These are phyloP conservation scores for Lepus townsendii DNA, from an alignment of 2,797 vertebrate species.

Conservation along the genomic window DNA sequence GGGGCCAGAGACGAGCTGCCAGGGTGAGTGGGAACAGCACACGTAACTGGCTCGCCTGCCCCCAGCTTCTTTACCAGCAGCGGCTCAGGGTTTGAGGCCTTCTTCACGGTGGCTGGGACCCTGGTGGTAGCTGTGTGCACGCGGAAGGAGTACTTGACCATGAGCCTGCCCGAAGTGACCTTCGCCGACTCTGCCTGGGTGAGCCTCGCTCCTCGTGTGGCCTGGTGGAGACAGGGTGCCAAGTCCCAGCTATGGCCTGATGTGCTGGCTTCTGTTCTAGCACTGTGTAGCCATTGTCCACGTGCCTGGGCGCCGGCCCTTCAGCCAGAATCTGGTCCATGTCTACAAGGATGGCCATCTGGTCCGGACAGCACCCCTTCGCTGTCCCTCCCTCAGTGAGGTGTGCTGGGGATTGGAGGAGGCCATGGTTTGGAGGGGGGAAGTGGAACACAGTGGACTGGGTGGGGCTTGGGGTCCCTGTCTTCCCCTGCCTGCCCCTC, in stretches of 20 bases:
- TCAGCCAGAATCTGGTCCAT: constrained; percentile 95
- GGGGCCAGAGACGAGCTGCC: not conserved
- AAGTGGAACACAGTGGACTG: not conserved
- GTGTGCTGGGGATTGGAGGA: constrained; percentile 84
- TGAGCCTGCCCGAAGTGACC: constrained; percentile 92
- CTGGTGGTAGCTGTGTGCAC: constrained; percentile 98
- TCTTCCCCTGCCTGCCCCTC: too few species aligned
- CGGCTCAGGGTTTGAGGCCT: constrained; percentile 97
- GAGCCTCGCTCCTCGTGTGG: constrained; percentile 67
- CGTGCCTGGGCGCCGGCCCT: constrained; percentile 94
- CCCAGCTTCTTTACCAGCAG: constrained; percentile 95
- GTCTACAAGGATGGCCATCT: constrained; percentile 94
- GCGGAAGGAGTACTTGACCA: constrained; percentile 97
- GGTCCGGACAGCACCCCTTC: constrained; percentile 92
- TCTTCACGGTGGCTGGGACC: constrained; percentile 95
- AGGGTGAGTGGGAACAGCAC: not conserved
- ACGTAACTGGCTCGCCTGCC: not conserved
- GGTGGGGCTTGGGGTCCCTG: not conserved
- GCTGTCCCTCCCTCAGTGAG: constrained; percentile 96
- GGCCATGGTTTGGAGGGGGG: not conserved
- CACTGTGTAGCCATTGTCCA: constrained; percentile 96
- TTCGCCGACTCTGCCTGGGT: constrained; percentile 96
- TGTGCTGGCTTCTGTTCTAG: constrained; percentile 81
- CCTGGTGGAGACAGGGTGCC: not conserved
- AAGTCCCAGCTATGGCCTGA: not conserved